Evolutionary conservation across 2,113 vertebrate species (phyloP).

Genomic region (Tragelaphus imberbis): DNA sequence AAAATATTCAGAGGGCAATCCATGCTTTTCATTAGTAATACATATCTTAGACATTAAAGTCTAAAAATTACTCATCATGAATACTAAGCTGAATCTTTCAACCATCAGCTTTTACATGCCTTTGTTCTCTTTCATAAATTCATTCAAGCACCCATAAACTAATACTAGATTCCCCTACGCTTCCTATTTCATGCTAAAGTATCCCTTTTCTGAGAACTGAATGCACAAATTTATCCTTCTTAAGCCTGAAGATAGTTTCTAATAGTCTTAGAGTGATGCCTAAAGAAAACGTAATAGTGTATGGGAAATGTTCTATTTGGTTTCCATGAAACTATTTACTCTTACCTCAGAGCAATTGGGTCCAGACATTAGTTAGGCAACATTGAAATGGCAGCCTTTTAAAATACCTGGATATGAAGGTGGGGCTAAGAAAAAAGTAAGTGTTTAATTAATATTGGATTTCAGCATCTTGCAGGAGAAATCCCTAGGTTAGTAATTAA

Average conservation of each 20-base stretch:
- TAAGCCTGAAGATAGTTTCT: background rate
- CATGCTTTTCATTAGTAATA: fast-evolving
- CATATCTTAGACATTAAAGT: fast-evolving
- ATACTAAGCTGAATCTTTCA: background rate
- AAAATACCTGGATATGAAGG: background rate
- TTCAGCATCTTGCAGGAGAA: background rate
- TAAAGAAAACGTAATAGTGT: background rate
- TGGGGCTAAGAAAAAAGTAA: background rate
- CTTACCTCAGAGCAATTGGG: background rate
- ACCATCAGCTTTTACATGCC: fast-evolving
- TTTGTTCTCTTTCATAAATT: background rate
- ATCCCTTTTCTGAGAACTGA: background rate
- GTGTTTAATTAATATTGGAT: background rate
- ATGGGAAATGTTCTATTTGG: background rate
- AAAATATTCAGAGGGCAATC: background rate
- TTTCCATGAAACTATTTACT: background rate
- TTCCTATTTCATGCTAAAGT: background rate
- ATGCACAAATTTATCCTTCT: background rate
- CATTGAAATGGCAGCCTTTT: background rate
- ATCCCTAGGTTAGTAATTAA: background rate
- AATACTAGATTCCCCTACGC: fast-evolving
- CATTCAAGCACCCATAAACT: background rate
- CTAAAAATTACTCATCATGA: background rate
- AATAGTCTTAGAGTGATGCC: background rate
- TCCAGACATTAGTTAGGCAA: background rate